These are phyloP conservation scores for Chymomyza procnemis DNA, from an alignment of 2,888 invertebrate genomes.

Conservation along the genomic window DNA sequence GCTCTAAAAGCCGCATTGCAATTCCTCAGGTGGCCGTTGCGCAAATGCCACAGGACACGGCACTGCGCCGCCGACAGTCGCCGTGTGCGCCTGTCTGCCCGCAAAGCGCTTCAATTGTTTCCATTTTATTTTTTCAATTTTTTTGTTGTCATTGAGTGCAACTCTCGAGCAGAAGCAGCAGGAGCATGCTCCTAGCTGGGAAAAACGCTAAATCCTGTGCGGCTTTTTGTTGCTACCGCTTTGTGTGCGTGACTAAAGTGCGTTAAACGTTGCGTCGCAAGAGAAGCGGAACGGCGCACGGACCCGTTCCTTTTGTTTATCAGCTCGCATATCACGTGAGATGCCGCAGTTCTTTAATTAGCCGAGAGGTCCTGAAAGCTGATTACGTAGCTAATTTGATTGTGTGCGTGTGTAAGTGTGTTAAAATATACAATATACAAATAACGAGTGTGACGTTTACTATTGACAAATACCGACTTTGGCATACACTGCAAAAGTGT, in stretches of 20 bases:
- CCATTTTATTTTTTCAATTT: too few species aligned
- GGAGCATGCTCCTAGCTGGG: constrained; percentile 3
- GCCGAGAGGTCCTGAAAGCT: constrained; percentile 41
- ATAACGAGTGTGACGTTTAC: background rate
- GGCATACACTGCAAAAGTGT: background rate
- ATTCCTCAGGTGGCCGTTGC: constrained; percentile 66
- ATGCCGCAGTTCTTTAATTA: constrained; percentile 34
- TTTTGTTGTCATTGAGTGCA: background rate
- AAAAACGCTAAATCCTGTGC: constrained; percentile 4
- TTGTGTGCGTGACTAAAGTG: constrained; percentile 37
- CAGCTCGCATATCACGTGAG: constrained; percentile 14
- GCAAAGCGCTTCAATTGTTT: constrained; percentile 1
- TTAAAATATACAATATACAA: too few species aligned
- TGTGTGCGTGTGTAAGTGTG: constrained; percentile 9
- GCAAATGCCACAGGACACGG: constrained; percentile 44
- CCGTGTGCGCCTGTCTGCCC: constrained; percentile 52
- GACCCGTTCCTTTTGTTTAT: constrained; percentile 39
- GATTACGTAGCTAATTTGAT: constrained; percentile 61
- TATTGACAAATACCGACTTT: background rate
- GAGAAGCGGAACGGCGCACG: too few species aligned
- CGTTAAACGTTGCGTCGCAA: too few species aligned
- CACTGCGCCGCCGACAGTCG: constrained; percentile 52
- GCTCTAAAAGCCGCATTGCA: constrained; percentile 3
- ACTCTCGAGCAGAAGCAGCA: too few species aligned
- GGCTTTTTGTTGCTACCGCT: background rate